A percentile compares a stretch with the other conserved stretches of the same genome.
Conservation (phyloP, 2,113 vertebrate species). For the Pachycephala philippinensis region DNA sequence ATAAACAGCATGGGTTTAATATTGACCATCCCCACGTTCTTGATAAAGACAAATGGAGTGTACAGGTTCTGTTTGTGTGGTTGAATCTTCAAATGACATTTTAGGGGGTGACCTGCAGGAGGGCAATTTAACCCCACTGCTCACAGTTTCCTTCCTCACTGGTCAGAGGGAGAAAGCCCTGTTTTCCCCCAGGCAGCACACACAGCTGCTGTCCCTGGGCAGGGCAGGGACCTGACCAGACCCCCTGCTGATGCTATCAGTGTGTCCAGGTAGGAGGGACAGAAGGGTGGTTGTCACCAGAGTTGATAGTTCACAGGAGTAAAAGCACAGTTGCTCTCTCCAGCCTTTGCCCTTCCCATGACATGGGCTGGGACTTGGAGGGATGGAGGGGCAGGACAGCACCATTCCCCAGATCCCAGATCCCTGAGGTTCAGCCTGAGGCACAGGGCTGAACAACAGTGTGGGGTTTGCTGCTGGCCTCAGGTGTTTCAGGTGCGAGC, state of each 20-base stretch:
- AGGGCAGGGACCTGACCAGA: background rate
- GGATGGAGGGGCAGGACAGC: background rate
- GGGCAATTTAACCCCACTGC: background rate
- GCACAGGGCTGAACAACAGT: background rate
- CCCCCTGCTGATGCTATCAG: rapidly evolving
- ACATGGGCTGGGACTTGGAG: background rate
- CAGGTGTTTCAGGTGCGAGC: background rate
- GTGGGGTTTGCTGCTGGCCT: background rate
- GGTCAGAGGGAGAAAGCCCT: background rate
- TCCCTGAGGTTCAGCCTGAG: background rate
- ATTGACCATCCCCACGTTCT: background rate
- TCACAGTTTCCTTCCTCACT: background rate
- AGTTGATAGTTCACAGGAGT: rapidly evolving
- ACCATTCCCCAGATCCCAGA: background rate
- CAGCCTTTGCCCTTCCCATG: background rate
- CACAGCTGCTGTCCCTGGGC: rapidly evolving
- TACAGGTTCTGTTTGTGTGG: background rate
- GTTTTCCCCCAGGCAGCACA: background rate
- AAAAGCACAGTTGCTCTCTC: background rate
- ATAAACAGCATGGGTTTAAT: background rate
- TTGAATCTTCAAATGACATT: background rate
- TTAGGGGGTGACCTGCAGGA: background rate
- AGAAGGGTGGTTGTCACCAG: background rate
- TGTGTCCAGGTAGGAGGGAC: background rate
- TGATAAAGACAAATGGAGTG: background rate